A percentile compares a stretch with the other conserved stretches of the same genome.
phyloP scores from a whole-genome alignment of 2,797 vertebrate genomes.

The Micrastur ruficollis region DNA sequence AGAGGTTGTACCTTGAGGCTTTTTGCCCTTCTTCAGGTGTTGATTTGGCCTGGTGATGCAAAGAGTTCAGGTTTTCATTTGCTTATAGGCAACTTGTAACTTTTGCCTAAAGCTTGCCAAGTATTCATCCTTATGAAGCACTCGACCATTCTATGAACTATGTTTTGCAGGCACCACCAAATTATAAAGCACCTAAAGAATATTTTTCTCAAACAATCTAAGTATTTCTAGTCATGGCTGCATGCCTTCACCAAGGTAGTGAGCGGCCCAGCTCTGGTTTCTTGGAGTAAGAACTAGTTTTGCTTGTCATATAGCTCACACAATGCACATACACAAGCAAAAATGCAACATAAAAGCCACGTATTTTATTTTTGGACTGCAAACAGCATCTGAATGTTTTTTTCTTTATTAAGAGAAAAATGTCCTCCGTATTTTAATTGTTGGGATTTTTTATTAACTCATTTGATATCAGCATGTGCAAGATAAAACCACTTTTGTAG shows the following conservation, averaged over 20 bases:
- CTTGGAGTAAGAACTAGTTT: background rate
- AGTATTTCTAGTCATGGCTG: background rate
- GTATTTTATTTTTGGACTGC: background rate
- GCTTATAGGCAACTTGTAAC: background rate
- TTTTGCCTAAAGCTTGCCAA: background rate
- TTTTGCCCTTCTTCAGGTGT: background rate
- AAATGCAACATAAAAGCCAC: background rate
- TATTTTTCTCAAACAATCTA: background rate
- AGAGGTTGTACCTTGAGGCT: background rate
- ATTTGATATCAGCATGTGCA: background rate
- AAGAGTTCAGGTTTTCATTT: background rate
- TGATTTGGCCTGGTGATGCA: background rate
- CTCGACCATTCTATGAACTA: background rate
- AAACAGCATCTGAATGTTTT: background rate
- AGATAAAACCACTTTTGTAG: background rate
- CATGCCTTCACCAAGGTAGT: background rate
- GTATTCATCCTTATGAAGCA: background rate
- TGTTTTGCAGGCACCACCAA: background rate
- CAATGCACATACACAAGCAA: background rate
- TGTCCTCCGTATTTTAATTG: background rate
- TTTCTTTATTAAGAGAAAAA: background rate
- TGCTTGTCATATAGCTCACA: background rate
- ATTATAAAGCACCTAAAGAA: background rate
- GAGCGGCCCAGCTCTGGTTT: background rate
- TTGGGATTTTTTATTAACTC: fast-evolving